Conservation (phyloP, 2,113 vertebrate species). For the Cricetomys ansorgei region DNA sequence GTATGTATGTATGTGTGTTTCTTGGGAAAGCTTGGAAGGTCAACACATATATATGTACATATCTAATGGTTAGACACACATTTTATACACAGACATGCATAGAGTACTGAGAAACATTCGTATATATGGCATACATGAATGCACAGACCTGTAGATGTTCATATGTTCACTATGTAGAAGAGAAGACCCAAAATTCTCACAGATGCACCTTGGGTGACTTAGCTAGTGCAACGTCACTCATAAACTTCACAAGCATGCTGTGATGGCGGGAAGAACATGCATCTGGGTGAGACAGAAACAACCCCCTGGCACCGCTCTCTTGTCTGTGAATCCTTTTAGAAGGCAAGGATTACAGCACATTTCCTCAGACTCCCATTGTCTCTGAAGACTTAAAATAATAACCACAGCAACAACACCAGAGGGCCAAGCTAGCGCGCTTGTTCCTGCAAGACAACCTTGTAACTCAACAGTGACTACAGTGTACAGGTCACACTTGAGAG, state of each 20-base stretch:
- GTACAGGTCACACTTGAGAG: neutral
- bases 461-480: neutral
- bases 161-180: neutral
- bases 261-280: neutral
- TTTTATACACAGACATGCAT: neutral
- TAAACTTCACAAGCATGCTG: neutral
- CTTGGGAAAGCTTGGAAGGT: neutral
- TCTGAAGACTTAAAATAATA: slow-evolving; percentile 22
- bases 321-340: neutral
- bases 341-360: neutral
- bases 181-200: neutral
- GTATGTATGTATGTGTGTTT: neutral
- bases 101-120: neutral
- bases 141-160: neutral
- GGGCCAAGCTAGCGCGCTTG: neutral
- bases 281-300: neutral
- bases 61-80: neutral
- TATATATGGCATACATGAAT: neutral
- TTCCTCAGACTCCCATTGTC: neutral
- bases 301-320: neutral
- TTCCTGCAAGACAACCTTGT: neutral
- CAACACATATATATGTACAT: neutral
- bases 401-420: neutral
- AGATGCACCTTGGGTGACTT: neutral
- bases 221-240: neutral